These are phyloP conservation scores for Mastomys coucha DNA, from an alignment of 2,113 vertebrate genomes.

Conservation along the genomic window DNA sequence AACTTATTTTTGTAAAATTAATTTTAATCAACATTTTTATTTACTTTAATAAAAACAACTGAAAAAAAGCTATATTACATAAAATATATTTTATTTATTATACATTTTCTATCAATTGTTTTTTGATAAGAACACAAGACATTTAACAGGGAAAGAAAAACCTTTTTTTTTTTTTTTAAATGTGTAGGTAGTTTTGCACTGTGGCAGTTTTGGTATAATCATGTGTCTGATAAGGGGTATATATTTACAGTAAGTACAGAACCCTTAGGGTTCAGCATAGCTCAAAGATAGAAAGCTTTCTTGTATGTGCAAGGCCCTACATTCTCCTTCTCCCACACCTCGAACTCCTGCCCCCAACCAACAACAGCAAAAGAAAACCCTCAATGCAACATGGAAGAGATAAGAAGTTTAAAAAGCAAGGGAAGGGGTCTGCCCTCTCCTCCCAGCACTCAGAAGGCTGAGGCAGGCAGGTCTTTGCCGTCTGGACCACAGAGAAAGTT, in stretches of 20 bases:
- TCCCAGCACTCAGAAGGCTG: background rate
- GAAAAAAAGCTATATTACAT: background rate
- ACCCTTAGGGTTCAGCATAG: background rate
- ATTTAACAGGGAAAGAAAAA: background rate
- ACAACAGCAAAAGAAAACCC: background rate
- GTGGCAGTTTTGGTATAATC: background rate
- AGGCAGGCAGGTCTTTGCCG: background rate
- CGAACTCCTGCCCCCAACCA: background rate
- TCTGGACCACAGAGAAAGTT: background rate
- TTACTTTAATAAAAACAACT: slow-evolving; percentile 1
- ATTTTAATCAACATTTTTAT: background rate
- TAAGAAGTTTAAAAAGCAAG: background rate
- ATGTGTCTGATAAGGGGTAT: background rate
- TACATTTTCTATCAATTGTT: background rate
- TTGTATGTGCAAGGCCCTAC: background rate
- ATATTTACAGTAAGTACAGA: background rate
- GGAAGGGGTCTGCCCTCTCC: background rate
- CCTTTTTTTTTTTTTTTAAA: background rate
- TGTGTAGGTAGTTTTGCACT: background rate
- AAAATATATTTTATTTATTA: background rate
- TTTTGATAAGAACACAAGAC: background rate
- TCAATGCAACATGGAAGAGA: background rate
- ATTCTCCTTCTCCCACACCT: background rate
- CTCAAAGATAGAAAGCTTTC: background rate
- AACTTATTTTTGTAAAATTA: background rate